Base-by-base conservation (phyloP, 2,888 invertebrate genomes). In the Andrena minutula region DNA sequence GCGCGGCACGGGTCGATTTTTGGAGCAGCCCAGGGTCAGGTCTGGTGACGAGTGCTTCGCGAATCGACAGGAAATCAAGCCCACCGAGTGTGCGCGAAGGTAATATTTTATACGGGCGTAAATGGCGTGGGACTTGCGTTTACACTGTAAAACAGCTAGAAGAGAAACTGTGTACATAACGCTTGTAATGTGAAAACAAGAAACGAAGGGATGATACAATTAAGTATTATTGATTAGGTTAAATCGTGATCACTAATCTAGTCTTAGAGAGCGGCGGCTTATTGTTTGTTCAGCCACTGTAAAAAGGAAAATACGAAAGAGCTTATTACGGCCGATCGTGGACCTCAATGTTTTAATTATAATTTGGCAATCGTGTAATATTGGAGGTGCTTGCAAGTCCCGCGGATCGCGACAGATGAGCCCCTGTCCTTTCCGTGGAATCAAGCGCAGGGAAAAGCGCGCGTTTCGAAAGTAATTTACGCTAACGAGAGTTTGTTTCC, bases 401-500 rank as follows among this genome's bases (percentile, higher is more conserved):
- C 71, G 58, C 82, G 88, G 83, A 85, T 71, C 47, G 84, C 23
- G 88, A 86, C 86, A 84, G 60, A 84, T 76, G 88, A 90, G 90
- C 88, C 90, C 89, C 86, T 85, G 87, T 83, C 87, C 82, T 65
- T 84, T 86, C 28, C 85, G 83, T 74, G 66, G 53, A 75, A 30
- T 8, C 20, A 10, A 53, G 12, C 41, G 47, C n/a, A 8, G 10
- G 10, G 12, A 26, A 53, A 47, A 0, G 2, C 41, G 3, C 49
- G 5, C 26, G 30, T 35, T 56, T 69, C 51, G 65, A 74, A 68
- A 82, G 74, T 77, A 66, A 63, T 68, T 71, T 53, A 12, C 10
- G n/a, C 74, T 74, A 49, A 23, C 20, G 53, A 58, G 69, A 51
- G 20, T 70, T 75, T 28, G 32, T 83, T 82, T 84, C 65, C 28